Evolutionary conservation across 2,888 invertebrate species (phyloP), one percentile per base, ranked within the genome.

Genomic region (Drepana falcataria): DNA sequence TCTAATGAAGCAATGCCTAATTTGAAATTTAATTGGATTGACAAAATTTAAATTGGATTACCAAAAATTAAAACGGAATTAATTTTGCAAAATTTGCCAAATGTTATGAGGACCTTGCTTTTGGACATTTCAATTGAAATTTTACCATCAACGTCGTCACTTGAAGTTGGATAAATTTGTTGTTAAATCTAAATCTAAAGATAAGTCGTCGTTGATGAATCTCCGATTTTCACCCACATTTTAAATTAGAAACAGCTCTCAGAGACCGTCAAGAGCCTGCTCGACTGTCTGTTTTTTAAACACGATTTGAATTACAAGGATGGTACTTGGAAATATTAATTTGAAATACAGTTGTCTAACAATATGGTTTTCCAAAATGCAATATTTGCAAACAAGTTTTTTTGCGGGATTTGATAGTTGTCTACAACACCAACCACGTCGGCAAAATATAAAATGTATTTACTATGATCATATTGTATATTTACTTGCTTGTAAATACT

Each of bases 1-100:
- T 48, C 48, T 34, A 37, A 53, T 48, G 40, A 53, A 53, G 40
- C 53, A 40, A 40, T 48, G n/a, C 40, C 33, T 48, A 48, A 48
- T 47, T 53, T 33, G 2, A 34, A 37, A 49, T 51, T 33, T 51
- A 51, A 41, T 51, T 21, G 9, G 41, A 51, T 37, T 51, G 9
- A 40, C 44, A 44, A 44, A 44, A 44, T 9, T 44, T 44, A 44
- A 44, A 44, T 44, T 44, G 44, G 44, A 44, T 44, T 44, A 44
- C 9, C 44, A 44, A 44, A 44, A 44, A 44, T 44, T 44, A 44
- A 44, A 44, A 44, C 44, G 44, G 44, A 44, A 44, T 44, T 44
- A 44, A 44, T 44, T 44, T 44, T 44, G 44, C 44, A 44, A 44
- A 44, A 44, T 44, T 44, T 9, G 44, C 44, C 44, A 44, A 44